Base-by-base conservation (phyloP, 1,140 invertebrate species). In the Drosophila sp. region DNA sequence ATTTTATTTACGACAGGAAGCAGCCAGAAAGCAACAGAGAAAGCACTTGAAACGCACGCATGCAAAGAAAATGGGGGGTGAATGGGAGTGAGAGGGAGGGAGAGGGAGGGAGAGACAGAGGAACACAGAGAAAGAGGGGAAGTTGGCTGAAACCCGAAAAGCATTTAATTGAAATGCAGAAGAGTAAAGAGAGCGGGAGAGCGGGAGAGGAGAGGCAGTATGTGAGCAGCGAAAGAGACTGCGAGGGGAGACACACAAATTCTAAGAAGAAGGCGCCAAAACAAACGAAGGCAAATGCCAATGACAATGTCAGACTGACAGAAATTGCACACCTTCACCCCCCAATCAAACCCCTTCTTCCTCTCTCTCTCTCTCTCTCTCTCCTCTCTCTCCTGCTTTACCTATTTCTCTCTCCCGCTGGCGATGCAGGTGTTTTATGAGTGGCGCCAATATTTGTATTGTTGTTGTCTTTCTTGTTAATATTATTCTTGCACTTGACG, bases 1-100 rank as follows among this genome's bases (percentile, higher is more conserved):
- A 73, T 72, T 89, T 87, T 89, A 87, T 87, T 87, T 87, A 87
- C 83, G 84, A 87, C 83, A 89, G 83, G 83, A 87, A 87, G 83
- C 65, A 67, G 71, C 66, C 78, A 75, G 81, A 87, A 84, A 80
- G 79, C 79, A 76, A 76, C 76, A 82, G 76, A 65, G 53, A 70
- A 74, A 74, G 65, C 83, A 87, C 82, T 87, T 78, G 79, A 71
- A 79, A 79, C 83, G 82, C 83, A 87, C 82, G 82, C 82, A 87
- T 89, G 67, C 83, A 89, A 82, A 63, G 21, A 29, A 51, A 62
- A 62, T 51, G 32, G 29, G 38, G 21, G 25, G n/a, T n/a, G n/a
- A n/a, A n/a, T n/a, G n/a, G 13, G 59, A 54, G 7, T 6, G 62
- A 2, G 18, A 34, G 0, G 7, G 7, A n/a, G 58, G 11, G 36